phyloP scores from a whole-genome alignment of 2,888 invertebrate genomes.

The Dasysyrphus tricinctus region DNA sequence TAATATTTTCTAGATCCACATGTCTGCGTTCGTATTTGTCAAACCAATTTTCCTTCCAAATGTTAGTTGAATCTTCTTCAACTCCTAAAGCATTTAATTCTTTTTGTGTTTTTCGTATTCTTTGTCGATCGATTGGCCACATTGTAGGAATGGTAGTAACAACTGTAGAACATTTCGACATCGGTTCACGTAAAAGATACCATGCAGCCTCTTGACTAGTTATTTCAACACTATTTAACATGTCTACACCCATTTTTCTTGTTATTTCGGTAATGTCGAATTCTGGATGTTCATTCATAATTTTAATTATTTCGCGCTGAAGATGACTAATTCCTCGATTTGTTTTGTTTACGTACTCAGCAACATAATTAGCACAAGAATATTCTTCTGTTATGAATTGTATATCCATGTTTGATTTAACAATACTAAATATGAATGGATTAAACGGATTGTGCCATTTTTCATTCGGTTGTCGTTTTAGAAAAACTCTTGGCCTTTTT shows the following conservation, averaged over 20 bases:
- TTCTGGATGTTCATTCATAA: not conserved
- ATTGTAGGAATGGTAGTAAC: not conserved
- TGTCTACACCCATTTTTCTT: not conserved
- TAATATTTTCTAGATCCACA: not conserved
- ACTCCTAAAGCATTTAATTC: too few relatives aligned
- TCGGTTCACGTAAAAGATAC: not conserved
- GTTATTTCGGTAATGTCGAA: not conserved
- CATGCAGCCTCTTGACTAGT: not conserved
- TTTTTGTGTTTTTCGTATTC: too few relatives aligned
- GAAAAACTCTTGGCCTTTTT: too few relatives aligned
- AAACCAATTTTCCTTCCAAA: too few relatives aligned
- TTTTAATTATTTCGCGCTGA: not conserved
- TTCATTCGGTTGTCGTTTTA: too few relatives aligned
- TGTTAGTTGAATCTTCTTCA: too few relatives aligned
- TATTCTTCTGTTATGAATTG: not conserved
- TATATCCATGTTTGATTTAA: not conserved
- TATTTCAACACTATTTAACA: not conserved
- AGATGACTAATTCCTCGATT: not conserved
- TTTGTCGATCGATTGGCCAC: not conserved
- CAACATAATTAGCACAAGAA: not conserved
- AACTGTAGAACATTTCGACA: not conserved
- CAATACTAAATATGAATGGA: too few relatives aligned
- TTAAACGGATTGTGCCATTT: too few relatives aligned
- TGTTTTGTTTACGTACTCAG: not conserved
- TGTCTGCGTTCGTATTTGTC: not conserved